Base-by-base conservation (phyloP, 2,113 vertebrate genomes). In the Anoura caudifer region DNA sequence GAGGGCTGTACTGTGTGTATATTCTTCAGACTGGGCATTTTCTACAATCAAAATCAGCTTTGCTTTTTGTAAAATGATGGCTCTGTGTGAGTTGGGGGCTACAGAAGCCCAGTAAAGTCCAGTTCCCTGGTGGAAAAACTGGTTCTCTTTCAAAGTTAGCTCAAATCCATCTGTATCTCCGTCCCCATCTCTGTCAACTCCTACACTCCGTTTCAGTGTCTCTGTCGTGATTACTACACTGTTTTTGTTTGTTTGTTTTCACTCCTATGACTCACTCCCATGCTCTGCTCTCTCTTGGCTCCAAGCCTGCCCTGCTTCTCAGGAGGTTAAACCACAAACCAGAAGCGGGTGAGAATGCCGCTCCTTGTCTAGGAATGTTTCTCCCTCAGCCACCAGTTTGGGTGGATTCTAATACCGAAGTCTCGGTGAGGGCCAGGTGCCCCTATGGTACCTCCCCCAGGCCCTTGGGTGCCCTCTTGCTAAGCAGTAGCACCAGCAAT, bases 241-340 rank as follows among this genome's bases (percentile, higher is more conserved):
- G 63, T n/a, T 14, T 61, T 52, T 24, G 16, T 28, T 69, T 59
- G 22, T 59, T 70, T 45, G 26, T 22, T 28, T 76, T 87, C 81
- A 50, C 26, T 61, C 84, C 33, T 14, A 0, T 50, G 88, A 52
- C 81, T 95, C 20, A 41, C 5, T 43, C 72, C 81, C 88, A 85
- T 1, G 3, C 77, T 84, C 56, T 38, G 26, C 19, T 94, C 69
- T 93, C 61, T 31, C 83, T 90, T 79, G 75, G 84, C 84, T 69
- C 59, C 24, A 26, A 43, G 61, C 56, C 31, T 15, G 50, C 31
- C 83, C 47, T 5, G 33, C 31, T 16, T 41, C 56, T 33, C 38
- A 0, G 81, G 91, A n/a, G 59, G 72, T 72, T 76, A 92, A 92
- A 84, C 88, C 76, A 59, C 94, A 79, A 81, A 45, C 90, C 85